Evolutionary conservation across 1,140 invertebrate species (phyloP), one percentile per base, ranked within the genome.

Genomic region (Conus ventricosus): DNA sequence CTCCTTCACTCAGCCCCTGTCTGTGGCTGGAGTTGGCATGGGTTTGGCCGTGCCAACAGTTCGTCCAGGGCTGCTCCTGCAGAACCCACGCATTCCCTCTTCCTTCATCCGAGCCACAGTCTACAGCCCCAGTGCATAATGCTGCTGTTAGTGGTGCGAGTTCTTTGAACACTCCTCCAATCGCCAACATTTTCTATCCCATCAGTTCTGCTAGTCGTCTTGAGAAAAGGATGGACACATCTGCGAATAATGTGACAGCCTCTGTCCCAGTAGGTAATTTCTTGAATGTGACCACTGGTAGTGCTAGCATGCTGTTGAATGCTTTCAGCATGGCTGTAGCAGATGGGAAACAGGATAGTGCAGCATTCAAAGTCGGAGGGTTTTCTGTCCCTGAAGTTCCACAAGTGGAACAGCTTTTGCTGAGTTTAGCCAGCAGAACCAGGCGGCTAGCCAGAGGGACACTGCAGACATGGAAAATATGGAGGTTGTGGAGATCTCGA

Each of bases 231-330:
- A 71, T 85, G 84, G 84, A 71, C 5, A 27, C 75, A 4, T 39
- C 85, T 25, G 39, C n/a, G 71, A 80, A 25, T n/a, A 57, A 15
- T 23, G 53, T 10, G 3, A 4, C 51, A 78, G 75, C 71, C 2
- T 13, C 75, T 55, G 85, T 53, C 17, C 51, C 53, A 39, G 27
- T 87, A 20, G 75, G 85, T n/a, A 57, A 57, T 78, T 87, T 87
- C 85, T 57, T 87, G 67, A 87, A 87, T 80, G 85, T 87, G 57
- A 84, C 85, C 13, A 63, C 86, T 1, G 39, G 82, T 20, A 81
- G 76, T 88, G 71, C 84, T 76, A 85, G 76, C 83, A 88, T 88
- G 76, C 82, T 90, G 39, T 85, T 88, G 75, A 84, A 85, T 60
- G 81, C 85, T 25, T 86, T 86, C 76, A 87, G 80, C 54, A 54